phyloP scores from a whole-genome alignment of 2,113 vertebrate species.

The Cololabis saira region DNA sequence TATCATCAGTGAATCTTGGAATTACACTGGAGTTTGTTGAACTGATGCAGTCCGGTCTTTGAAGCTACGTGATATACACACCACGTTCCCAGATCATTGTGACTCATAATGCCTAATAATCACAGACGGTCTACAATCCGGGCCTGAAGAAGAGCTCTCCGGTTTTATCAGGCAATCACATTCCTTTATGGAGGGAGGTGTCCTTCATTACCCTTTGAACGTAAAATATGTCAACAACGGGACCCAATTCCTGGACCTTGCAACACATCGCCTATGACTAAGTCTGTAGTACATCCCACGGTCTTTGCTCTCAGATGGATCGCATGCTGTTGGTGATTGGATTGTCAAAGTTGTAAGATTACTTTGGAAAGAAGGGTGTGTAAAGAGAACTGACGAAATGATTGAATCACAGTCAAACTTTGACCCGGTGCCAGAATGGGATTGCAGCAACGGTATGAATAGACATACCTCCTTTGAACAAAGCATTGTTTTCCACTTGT shows the following conservation, averaged over 20 bases:
- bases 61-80: not conserved
- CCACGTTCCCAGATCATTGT: not conserved
- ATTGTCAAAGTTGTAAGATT: conserved; percentile 41
- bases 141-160: conserved; percentile 15
- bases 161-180: conserved; percentile 41
- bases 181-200: conserved; percentile 41
- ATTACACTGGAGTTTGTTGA: too few species aligned
- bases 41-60: not conserved
- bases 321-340: conserved; percentile 19
- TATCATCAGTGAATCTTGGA: too few species aligned
- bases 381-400: conserved; percentile 61
- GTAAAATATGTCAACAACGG: conserved; percentile 50
- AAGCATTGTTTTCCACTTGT: conserved; percentile 36
- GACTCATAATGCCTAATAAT: not conserved
- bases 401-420: conserved; percentile 60
- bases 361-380: conserved; percentile 64
- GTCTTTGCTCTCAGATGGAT: conserved; percentile 47
- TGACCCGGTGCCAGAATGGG: conserved; percentile 48
- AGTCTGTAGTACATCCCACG: conserved; percentile 41
- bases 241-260: conserved; percentile 45
- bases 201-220: conserved; percentile 39
- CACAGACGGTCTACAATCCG: not conserved
- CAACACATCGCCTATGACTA: conserved; percentile 65
- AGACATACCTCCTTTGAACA: conserved; percentile 51
- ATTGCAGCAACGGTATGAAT: conserved; percentile 41